Conservation (phyloP, 2,888 invertebrate species). For the Oeneis ivallda region DNA sequence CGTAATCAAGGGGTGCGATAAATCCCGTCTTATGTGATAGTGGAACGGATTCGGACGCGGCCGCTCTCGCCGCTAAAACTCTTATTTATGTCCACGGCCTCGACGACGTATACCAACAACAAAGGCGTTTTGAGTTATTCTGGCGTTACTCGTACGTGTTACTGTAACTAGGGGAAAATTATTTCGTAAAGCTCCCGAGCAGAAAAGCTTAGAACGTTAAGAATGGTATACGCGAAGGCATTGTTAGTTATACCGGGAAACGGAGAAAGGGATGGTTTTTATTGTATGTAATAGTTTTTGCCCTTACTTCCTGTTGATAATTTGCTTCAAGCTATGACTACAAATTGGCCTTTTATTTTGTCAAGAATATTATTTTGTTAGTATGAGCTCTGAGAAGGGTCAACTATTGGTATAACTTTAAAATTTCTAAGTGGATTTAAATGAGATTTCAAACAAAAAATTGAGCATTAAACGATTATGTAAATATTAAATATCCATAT, state of each 20-base stretch:
- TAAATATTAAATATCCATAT: too few species aligned
- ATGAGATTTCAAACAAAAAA: too few species aligned
- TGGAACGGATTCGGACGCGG: conserved; percentile 59
- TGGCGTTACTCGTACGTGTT: conserved; percentile 29
- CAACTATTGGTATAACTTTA: too few species aligned
- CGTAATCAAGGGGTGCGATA: conserved; percentile 67
- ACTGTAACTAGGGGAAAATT: conserved; percentile 21
- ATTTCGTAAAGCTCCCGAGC: conserved; percentile 12
- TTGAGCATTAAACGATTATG: too few species aligned
- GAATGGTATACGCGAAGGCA: not conserved
- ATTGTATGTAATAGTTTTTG: too few species aligned
- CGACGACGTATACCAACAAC: conserved; percentile 46
- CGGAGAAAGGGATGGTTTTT: too few species aligned
- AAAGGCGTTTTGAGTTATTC: conserved; percentile 43
- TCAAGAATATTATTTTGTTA: too few species aligned
- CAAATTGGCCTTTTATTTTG: too few species aligned
- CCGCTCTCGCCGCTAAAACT: conserved; percentile 59
- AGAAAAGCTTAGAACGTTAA: conserved; percentile 5
- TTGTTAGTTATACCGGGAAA: not conserved
- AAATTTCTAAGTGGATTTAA: too few species aligned
- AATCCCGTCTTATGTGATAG: conserved; percentile 69
- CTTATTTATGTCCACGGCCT: conserved; percentile 58
- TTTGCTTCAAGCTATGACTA: too few species aligned
- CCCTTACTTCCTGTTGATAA: too few species aligned
- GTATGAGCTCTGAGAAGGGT: too few species aligned